Base-by-base conservation (phyloP, 2,888 invertebrate genomes). In the Xanthia togata region DNA sequence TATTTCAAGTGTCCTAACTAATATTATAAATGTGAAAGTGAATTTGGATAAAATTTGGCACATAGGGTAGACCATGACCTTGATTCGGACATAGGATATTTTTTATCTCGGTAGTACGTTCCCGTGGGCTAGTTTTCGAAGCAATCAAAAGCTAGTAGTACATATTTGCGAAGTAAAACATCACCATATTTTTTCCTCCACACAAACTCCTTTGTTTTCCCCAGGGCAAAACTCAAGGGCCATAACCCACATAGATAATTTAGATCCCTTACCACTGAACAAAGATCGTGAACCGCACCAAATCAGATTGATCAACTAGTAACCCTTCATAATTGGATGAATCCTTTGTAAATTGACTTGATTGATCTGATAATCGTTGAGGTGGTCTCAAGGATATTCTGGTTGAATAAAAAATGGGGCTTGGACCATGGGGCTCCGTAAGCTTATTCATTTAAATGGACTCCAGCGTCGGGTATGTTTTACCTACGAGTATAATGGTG, bases 281-380 rank as follows among this genome's bases (percentile, higher is more conserved):
- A 83, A 84, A 81, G 85, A 84, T 68, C 75, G 72, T 63, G 74
- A 65, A 74, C 78, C 79, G 26, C 57, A 38, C 31, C 60, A 86
- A 86, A 87, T 86, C 69, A 59, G 64, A 81, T 79, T 81, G 87
- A 86, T 84, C 81, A 85, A 85, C 78, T 75, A 38, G 67, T 64
- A 78, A 78, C 85, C 87, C 79, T 73, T 47, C n/a, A 78, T 87
- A 87, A 87, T 87, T 87, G 83, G 74, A 55, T 38, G 73, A 70
- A 85, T 81, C 86, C 86, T 87, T 81, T 79, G 85, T 74, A 87
- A 87, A 87, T 87, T 84, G 87, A 86, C 76, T 77, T 83, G 84
- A 84, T 86, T 87, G 82, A 87, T 87, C 85, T 77, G 73, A 87
- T 87, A 85, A 87, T 81, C 77, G 69, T 62, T 62, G 67, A 79